Conservation (phyloP, 2,113 vertebrate genomes). For the Laticauda colubrina region DNA sequence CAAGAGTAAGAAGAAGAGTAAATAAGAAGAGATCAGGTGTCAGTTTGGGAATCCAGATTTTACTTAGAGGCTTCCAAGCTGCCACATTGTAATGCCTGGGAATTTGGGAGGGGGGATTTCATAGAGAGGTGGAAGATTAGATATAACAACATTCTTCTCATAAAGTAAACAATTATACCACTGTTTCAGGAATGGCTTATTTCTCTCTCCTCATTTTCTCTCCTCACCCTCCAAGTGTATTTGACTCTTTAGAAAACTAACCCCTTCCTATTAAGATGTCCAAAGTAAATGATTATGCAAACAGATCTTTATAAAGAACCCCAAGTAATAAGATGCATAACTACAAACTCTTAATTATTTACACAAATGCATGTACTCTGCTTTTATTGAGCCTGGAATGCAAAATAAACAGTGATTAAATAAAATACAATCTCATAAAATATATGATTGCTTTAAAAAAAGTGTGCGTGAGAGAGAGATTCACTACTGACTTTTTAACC, state of each 20-base stretch:
- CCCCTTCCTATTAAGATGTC: neutral
- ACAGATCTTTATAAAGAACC: constrained; percentile 43
- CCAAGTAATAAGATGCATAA: constrained; percentile 50
- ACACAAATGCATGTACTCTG: constrained; percentile 34
- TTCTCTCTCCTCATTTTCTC: neutral
- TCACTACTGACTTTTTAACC: neutral
- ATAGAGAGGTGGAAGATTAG: no score
- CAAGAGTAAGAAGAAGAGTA: neutral
- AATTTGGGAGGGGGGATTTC: no score
- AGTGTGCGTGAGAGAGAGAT: neutral
- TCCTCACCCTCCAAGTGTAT: neutral
- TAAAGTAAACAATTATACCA: neutral
- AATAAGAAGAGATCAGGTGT: neutral
- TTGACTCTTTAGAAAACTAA: neutral
- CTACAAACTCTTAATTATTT: constrained; percentile 42
- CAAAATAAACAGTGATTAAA: constrained; percentile 7
- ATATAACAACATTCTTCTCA: no score
- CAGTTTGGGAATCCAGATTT: no score
- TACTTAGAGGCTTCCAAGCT: no score
- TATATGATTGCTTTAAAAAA: neutral
- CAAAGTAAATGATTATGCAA: constrained; percentile 45
- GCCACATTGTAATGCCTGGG: no score
- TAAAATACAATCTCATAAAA: neutral
- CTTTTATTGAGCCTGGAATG: constrained; percentile 17
- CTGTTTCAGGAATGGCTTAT: neutral